Percentiles rank a stretch among this genome's conserved stretches.
phyloP scores from a whole-genome alignment of 2,113 vertebrate genomes.

The Myrmecophaga tridactyla region DNA sequence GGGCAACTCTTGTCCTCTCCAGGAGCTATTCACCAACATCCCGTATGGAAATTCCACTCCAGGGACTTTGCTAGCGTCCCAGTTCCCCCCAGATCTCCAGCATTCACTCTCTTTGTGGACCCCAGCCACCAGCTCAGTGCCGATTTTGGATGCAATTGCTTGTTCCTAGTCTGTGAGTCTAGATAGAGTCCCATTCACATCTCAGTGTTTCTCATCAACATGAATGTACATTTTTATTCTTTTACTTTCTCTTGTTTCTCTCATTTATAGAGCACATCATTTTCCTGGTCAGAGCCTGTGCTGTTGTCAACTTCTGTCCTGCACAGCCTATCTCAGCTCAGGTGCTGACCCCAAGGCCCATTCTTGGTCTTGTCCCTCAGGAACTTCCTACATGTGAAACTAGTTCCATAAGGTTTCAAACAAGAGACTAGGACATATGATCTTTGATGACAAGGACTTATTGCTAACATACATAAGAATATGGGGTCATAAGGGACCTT shows the following conservation, averaged over 20 bases:
- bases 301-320: background rate
- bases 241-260: slow-evolving; percentile 19
- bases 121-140: background rate
- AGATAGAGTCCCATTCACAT: background rate
- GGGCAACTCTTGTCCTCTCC: background rate
- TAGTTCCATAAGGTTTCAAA: background rate
- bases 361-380: background rate
- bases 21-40: background rate
- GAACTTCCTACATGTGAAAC: background rate
- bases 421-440: background rate
- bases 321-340: background rate
- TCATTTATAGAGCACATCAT: background rate
- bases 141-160: background rate
- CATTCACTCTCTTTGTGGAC: background rate
- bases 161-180: background rate
- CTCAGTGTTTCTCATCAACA: background rate
- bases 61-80: background rate
- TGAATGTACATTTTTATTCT: background rate
- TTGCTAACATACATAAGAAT: background rate
- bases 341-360: background rate
- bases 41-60: background rate
- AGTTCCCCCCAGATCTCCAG: background rate
- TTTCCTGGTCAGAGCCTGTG: background rate
- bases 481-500: background rate
- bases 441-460: background rate